These are phyloP conservation scores for Leptodactylus fuscus DNA, from an alignment of 2,113 vertebrate genomes.

Conservation along the genomic window DNA sequence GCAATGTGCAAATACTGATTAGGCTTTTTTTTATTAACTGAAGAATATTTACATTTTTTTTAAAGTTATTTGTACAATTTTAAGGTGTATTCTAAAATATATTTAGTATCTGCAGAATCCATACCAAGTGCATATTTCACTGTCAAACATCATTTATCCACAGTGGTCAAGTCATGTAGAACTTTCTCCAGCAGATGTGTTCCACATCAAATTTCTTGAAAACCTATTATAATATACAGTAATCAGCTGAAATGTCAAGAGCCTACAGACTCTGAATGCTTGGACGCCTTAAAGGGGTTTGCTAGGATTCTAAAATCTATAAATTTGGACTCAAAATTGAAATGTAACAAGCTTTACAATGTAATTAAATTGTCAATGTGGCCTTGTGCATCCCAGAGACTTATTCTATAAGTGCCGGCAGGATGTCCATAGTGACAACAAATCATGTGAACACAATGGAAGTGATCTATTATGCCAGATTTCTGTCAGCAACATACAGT, in stretches of 20 bases:
- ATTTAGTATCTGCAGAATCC: too few species aligned
- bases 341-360: neutral
- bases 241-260: neutral
- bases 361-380: too few species aligned
- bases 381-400: too few species aligned
- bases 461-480: too few species aligned
- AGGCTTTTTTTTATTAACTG: neutral
- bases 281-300: neutral
- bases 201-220: neutral
- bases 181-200: too few species aligned
- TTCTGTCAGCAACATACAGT: too few species aligned
- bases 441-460: too few species aligned
- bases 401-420: too few species aligned
- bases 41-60: neutral
- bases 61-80: neutral
- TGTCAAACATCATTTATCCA: too few species aligned
- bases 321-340: neutral
- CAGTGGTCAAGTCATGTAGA: too few species aligned
- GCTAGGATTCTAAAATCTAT: neutral
- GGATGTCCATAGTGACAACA: too few species aligned
- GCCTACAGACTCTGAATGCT: neutral
- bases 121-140: neutral
- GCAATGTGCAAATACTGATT: neutral
- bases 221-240: neutral
- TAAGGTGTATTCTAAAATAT: too few species aligned